Base-by-base conservation (phyloP, 2,888 invertebrate genomes). In the Trachelus troglodyta region DNA sequence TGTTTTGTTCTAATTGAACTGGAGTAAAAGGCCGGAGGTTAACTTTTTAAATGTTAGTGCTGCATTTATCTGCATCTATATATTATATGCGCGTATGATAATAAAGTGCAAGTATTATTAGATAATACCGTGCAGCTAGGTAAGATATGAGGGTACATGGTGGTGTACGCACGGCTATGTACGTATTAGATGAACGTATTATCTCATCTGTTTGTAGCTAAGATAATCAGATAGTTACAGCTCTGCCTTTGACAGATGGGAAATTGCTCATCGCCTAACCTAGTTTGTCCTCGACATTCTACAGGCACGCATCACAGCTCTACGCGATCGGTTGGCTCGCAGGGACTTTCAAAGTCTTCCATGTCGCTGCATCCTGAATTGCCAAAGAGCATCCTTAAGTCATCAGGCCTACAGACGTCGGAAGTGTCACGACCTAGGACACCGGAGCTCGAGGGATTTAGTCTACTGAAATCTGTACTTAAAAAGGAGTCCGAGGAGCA, bases 371-470 rank as follows among this genome's bases (percentile, higher is more conserved):
- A 71, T 71, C 23, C 71, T 31, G 86, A 87, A 40, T 37, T 80
- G 73, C 82, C 81, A 34, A 87, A 84, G 83, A 83, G 86, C 78
- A 87, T 87, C 81, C 77, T 87, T 37, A 87, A 87, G 76, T 77
- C 84, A 30, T 75, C 83, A 73, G 83, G 69, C 73, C 33, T 34
- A 9, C 71, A 71, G 15, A 71, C 71, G 31, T 71, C 34, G 33
- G 71, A 31, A 34, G 34, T 69, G 11, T 34, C 68, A n/a, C 78
- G 81, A 69, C 56, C 78, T 11, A 84, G 81, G 69, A 84, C 79
- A 73, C 82, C 83, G 2, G 85, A 86, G 80, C 76, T 82, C 1
- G 81, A 82, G 77, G 84, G 83, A 76, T 78, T 83, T 31, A 83
- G 82, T 56, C 77, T 86, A 75, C 82, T 87, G 23, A 87, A 83